These are phyloP conservation scores for Parus major DNA, from an alignment of 2,113 vertebrate genomes.

Conservation along the genomic window DNA sequence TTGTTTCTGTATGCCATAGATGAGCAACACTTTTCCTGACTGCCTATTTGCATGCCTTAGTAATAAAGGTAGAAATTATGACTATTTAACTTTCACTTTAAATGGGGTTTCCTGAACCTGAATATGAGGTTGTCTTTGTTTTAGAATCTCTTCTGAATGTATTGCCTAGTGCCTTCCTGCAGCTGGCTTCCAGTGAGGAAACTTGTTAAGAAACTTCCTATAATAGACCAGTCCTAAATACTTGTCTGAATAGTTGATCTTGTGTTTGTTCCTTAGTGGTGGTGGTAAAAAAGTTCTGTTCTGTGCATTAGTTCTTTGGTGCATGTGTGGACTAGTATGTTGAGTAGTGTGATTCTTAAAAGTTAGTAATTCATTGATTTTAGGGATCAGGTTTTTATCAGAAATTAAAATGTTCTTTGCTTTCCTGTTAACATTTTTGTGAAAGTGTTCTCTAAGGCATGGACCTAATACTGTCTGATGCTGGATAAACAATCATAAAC, in stretches of 20 bases:
- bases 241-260: not conserved
- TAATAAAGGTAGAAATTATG: not conserved
- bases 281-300: not conserved
- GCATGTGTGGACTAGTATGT: not conserved
- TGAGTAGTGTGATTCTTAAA: not conserved
- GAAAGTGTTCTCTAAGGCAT: not conserved
- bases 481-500: not conserved
- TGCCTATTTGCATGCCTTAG: not conserved
- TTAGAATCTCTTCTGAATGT: not conserved
- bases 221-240: not conserved
- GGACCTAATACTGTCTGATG: not conserved
- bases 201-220: not conserved
- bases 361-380: not conserved
- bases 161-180: not conserved
- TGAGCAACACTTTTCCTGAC: not conserved
- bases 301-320: not conserved
- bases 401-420: not conserved
- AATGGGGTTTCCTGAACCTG: not conserved
- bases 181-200: not conserved
- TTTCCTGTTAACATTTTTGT: not conserved
- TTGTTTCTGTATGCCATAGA: not conserved
- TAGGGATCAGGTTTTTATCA: not conserved
- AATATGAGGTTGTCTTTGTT: fast-evolving
- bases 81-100: not conserved
- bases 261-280: not conserved